Evolutionary conservation across 2,888 invertebrate species (phyloP).

Genomic region (Conistra vaccinii): DNA sequence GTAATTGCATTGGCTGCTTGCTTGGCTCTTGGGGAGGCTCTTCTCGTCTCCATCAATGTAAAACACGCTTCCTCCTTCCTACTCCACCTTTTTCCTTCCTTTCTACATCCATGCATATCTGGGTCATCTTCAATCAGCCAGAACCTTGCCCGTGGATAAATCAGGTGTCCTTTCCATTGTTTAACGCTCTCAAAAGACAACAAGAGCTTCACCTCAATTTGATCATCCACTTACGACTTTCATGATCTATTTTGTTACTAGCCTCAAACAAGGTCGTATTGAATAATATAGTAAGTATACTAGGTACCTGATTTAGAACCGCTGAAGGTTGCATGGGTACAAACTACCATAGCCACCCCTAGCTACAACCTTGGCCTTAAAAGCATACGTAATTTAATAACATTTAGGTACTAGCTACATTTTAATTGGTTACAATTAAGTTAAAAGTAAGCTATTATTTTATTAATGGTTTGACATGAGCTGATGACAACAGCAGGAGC

Average conservation of each 20-base stretch:
- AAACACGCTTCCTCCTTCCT: background rate
- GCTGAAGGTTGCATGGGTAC: conserved; percentile 33
- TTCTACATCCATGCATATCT: background rate
- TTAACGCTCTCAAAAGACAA: background rate
- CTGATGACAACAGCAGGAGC: background rate
- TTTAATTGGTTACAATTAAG: conserved; percentile 25
- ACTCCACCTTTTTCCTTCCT: no score
- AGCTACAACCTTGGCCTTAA: conserved; percentile 47
- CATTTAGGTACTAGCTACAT: conserved; percentile 8
- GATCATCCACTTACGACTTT: conserved; percentile 11
- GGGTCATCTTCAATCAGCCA: background rate
- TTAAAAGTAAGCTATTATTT: conserved; percentile 4
- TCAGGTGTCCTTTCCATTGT: background rate
- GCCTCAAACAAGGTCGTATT: conserved; percentile 20
- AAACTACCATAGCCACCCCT: conserved; percentile 31
- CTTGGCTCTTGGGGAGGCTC: background rate
- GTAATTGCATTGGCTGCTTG: no score
- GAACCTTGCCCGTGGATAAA: background rate
- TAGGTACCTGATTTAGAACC: conserved; percentile 24
- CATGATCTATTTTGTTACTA: conserved; percentile 23
- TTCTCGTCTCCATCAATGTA: background rate
- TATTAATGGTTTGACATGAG: background rate
- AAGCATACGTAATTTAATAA: conserved; percentile 40
- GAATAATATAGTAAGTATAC: conserved; percentile 41
- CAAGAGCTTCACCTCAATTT: conserved; percentile 1